These are phyloP conservation scores for Psittacula derbiana DNA, from an alignment of 2,797 vertebrate species.

Conservation along the genomic window DNA sequence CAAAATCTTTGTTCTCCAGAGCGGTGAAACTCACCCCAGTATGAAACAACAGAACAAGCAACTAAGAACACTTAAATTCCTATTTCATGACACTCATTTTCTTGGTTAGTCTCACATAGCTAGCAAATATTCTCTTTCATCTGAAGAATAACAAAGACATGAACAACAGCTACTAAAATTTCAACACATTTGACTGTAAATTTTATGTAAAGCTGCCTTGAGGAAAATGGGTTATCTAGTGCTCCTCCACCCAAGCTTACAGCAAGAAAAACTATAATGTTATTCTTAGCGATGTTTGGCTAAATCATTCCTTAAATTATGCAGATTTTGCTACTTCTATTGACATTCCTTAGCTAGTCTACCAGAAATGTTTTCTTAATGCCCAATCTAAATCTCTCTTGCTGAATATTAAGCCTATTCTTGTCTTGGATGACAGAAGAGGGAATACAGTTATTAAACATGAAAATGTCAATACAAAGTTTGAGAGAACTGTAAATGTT, in stretches of 20 bases:
- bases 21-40: neutral
- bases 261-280: neutral
- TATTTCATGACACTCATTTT: neutral
- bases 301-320: conserved; percentile 39
- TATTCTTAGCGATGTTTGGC: conserved; percentile 12
- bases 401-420: neutral
- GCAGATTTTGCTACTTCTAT: conserved; percentile 3
- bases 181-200: neutral
- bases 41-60: neutral
- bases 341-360: neutral
- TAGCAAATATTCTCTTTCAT: neutral
- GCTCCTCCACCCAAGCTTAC: neutral
- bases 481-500: neutral
- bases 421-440: neutral
- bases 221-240: neutral
- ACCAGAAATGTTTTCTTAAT: conserved; percentile 29
- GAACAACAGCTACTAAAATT: neutral
- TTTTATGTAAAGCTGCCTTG: neutral
- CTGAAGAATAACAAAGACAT: neutral
- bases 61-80: neutral
- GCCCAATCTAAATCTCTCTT: neutral
- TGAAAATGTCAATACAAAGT: neutral
- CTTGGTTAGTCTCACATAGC: neutral
- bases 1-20: neutral
- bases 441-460: conserved; percentile 1